Percentiles rank a stretch among this genome's conserved stretches.
phyloP scores from a whole-genome alignment of 2,113 vertebrate species.

The mouse (Mus musculus) region GRCm39 chr12:29340001-29340500 shows the following conservation, averaged over 20 bases:
- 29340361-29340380: background rate
- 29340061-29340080: background rate
- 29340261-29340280: background rate
- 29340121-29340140: background rate
- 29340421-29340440: background rate
- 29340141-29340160: fast-evolving
- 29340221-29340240: background rate
- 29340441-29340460: background rate
- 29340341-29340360: background rate
- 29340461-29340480: background rate
- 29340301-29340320: background rate
- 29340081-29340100: fast-evolving
- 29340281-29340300: background rate
- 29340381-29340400: no score
- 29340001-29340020: no score
- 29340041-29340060: no score
- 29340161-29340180: fast-evolving
- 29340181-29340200: fast-evolving
- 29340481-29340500: background rate
- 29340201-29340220: background rate
- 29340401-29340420: background rate
- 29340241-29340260: background rate
- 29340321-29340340: no score
- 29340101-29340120: background rate
- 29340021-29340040: background rate